Percentiles rank a stretch among this genome's conserved stretches.
Evolutionary conservation across 2,113 vertebrate genomes (phyloP).

Genomic region (Pycnonotus jocosus): DNA sequence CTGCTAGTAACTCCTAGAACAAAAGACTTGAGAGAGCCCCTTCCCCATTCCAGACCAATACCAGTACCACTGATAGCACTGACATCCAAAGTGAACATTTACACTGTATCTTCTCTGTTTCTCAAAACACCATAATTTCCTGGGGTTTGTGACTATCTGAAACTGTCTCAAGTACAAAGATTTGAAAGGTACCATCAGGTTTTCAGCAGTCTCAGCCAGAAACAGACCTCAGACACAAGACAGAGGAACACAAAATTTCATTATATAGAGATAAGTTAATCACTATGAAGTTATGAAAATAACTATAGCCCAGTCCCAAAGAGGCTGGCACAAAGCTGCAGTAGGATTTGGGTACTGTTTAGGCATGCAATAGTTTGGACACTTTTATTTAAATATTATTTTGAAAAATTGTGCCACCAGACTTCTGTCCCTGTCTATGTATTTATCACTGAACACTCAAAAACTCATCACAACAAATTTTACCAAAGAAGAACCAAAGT

Average conservation of each 20-base stretch:
- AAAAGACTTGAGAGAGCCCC: background rate
- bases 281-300: background rate
- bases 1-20: accelerated
- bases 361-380: background rate
- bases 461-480: background rate
- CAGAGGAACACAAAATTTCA: background rate
- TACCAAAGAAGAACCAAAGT: background rate
- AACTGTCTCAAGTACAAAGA: background rate
- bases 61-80: accelerated
- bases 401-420: background rate
- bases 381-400: background rate
- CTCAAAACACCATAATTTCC: background rate
- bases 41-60: too few relatives aligned
- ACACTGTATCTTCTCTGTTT: background rate
- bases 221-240: background rate
- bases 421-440: accelerated
- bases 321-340: background rate
- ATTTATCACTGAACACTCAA: background rate
- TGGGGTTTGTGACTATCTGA: background rate
- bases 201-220: background rate
- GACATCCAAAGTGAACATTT: accelerated
- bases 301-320: background rate
- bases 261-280: background rate
- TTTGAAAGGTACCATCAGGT: accelerated
- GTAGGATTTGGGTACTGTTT: background rate